These are phyloP conservation scores for Pterocles orientalis DNA, from an alignment of 2,113 vertebrate species.

Conservation along the genomic window DNA sequence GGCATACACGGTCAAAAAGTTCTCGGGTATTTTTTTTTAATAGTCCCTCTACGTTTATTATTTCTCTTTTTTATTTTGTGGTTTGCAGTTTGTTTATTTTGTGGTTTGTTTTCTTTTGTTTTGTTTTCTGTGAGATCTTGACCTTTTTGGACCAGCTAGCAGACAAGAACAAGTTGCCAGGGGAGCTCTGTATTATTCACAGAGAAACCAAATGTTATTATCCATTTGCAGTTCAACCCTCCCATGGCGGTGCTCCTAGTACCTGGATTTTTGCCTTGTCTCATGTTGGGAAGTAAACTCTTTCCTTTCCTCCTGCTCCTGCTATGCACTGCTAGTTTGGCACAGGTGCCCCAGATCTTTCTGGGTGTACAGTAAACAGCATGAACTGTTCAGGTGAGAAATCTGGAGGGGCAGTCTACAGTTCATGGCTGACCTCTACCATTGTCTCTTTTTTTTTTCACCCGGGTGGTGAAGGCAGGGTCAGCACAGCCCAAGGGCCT, in stretches of 20 bases:
- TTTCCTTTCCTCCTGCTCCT: not conserved
- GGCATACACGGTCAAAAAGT: not conserved
- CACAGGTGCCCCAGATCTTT: not conserved
- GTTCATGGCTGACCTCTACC: conserved; percentile 59
- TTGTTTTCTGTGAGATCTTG: not conserved
- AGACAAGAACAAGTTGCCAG: not conserved
- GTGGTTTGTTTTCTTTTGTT: not conserved
- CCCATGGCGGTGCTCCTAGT: not conserved
- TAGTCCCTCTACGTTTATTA: not conserved
- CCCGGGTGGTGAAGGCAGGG: not conserved
- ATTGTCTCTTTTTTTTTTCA: not conserved
- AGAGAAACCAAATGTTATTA: not conserved
- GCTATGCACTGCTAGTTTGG: not conserved
- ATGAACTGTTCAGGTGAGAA: not conserved
- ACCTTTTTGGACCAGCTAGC: not conserved
- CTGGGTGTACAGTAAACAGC: not conserved
- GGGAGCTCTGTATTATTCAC: not conserved
- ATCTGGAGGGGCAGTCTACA: not conserved
- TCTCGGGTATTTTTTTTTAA: not conserved
- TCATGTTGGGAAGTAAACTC: not conserved
- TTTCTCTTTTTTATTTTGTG: not conserved
- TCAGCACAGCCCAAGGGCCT: not conserved
- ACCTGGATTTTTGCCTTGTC: not conserved
- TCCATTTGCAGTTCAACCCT: not conserved
- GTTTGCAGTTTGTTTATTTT: not conserved